Percentiles rank a stretch among this genome's conserved stretches.
These are phyloP conservation scores for Heterochromis multidens DNA, from an alignment of 2,113 vertebrate species.

Conservation along the genomic window DNA sequence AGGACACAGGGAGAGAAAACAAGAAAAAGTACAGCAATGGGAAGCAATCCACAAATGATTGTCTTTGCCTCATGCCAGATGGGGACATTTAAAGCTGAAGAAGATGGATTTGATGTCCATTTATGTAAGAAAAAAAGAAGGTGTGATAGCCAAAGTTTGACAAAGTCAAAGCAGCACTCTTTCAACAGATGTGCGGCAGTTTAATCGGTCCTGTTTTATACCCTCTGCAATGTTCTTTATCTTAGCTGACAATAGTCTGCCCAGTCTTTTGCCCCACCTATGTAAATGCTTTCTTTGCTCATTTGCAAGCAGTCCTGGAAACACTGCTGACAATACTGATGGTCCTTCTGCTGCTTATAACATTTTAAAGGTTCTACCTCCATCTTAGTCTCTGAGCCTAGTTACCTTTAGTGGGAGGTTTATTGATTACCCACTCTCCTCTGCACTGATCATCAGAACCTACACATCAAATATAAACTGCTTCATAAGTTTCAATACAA, in stretches of 20 bases:
- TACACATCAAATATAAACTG: neutral
- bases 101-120: neutral
- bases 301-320: conserved; percentile 35
- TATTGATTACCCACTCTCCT: neutral
- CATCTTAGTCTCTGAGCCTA: neutral
- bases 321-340: conserved; percentile 11
- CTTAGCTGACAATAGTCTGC: neutral
- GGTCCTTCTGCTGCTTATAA: neutral
- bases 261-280: neutral
- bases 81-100: neutral
- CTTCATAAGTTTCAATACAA: neutral
- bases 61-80: neutral
- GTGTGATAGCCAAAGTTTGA: neutral
- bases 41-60: neutral
- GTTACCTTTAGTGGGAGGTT: neutral
- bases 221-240: neutral
- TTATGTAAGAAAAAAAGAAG: neutral
- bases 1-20: neutral
- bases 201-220: neutral
- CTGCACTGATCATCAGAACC: neutral
- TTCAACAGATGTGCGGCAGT: neutral
- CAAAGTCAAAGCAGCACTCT: neutral
- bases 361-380: neutral
- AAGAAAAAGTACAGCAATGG: neutral
- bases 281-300: conserved; percentile 1